Evolutionary conservation across 2,113 vertebrate species (phyloP), one percentile per base, ranked within the genome.

Genomic region (Dendropsophus ebraccatus): DNA sequence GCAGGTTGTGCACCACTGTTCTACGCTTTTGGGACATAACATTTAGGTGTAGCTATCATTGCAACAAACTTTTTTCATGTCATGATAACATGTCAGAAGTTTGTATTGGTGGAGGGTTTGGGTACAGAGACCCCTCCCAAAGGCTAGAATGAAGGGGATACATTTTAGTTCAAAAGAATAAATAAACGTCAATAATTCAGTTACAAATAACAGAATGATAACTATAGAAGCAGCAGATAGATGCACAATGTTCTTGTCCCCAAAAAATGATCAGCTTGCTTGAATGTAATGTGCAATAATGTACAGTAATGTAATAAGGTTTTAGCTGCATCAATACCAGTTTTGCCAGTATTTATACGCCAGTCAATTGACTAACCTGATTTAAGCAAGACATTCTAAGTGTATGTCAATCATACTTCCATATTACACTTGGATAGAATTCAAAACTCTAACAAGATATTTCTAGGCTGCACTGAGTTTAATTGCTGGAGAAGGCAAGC

Each of bases 311-410:
- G 37, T 69, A 81, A 81, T 81, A 81, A 67, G 58, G 60, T 49
- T 67, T 81, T 30, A 81, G 60, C 58, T 67, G 45, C 45, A 37
- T 81, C 79, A 67, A 81, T 81, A 81, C 37, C 6, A 49, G 79
- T 81, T 81, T 81, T 81, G 41, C 12, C 11, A 14, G 60, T 67
- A 69, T 69, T 81, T 81, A 81, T 81, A 81, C 32, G 41, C 5
- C 79, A 67, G 79, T 81, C 58, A 81, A 81, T 81, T 50, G 60
- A 21, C 41, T 81, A 81, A 81, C 35, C 25, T 49, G 79, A 81
- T 81, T 81, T 81, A 32, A 81, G 41, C 17, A 81, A 67, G 79
- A 81, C 79, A 50, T 81, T 81, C 65, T 81, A 67, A 69, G 60
- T 49, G 14, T 49, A 69, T 81, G 79, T 9, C 79, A 81, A 67